Evolutionary conservation across 2,888 invertebrate genomes (phyloP).

Genomic region (Agriopis leucophaearia): DNA sequence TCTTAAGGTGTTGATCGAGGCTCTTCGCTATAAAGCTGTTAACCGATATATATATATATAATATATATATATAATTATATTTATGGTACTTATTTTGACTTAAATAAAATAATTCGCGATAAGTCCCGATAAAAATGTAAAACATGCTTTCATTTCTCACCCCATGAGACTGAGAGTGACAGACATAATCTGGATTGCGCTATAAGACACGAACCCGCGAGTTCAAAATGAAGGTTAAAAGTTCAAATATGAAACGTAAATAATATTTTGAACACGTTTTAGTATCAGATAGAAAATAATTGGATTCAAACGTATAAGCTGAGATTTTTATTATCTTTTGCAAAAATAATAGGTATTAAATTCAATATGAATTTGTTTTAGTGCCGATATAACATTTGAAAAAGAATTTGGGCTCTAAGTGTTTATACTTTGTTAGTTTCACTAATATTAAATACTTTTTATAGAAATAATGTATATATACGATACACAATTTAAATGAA

Average conservation of each 20-base stretch:
- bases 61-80: no score
- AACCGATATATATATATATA: no score
- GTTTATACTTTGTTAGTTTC: neutral
- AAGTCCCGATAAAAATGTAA: no score
- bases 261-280: constrained; percentile 4
- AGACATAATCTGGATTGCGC: neutral
- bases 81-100: no score
- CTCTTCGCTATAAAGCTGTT: no score
- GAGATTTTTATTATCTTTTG: constrained; percentile 7
- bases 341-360: constrained; percentile 3
- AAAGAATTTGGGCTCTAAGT: neutral
- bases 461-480: no score
- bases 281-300: constrained; percentile 14
- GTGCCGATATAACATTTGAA: neutral
- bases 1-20: no score
- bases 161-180: neutral
- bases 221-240: constrained; percentile 4
- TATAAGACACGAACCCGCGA: neutral
- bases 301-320: constrained; percentile 11
- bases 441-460: no score
- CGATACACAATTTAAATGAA: no score
- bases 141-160: neutral
- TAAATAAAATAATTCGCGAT: no score
- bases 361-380: neutral
- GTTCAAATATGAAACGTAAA: constrained; percentile 11